Percentiles rank a stretch among this genome's conserved stretches.
phyloP scores from a whole-genome alignment of 2,113 vertebrate genomes.

The Melanotaenia duboulayi region DNA sequence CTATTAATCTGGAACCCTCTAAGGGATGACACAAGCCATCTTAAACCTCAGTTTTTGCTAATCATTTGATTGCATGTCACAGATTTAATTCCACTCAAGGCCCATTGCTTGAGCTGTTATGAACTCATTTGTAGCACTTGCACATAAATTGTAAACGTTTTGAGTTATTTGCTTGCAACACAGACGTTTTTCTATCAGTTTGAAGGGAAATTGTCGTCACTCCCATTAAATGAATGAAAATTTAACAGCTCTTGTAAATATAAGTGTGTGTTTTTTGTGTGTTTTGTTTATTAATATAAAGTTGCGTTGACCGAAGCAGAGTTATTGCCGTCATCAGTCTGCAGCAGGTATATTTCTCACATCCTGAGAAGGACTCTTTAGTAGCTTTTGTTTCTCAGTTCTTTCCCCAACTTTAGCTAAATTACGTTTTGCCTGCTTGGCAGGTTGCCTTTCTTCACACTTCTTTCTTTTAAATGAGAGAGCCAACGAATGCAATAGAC shows the following conservation, averaged over 20 bases:
- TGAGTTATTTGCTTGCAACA: too few relatives aligned
- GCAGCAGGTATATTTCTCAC: constrained; percentile 14
- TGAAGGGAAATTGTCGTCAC: too few relatives aligned
- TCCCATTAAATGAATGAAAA: background rate
- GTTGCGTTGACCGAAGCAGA: constrained; percentile 28
- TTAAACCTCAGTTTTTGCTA: too few relatives aligned
- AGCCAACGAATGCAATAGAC: constrained; percentile 22
- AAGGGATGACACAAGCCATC: background rate
- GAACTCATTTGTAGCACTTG: background rate
- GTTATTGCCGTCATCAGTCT: constrained; percentile 7
- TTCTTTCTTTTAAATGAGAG: constrained; percentile 8
- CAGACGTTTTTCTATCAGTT: too few relatives aligned
- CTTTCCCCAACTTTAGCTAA: constrained; percentile 55
- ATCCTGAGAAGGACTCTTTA: constrained; percentile 52
- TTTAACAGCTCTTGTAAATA: background rate
- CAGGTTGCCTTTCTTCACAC: constrained; percentile 32
- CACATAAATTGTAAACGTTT: background rate
- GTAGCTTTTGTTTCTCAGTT: constrained; percentile 62
- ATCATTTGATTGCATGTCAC: background rate
- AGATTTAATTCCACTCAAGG: background rate
- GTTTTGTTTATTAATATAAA: constrained; percentile 9
- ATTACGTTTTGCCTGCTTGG: constrained; percentile 46
- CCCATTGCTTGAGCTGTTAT: background rate
- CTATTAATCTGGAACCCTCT: background rate
- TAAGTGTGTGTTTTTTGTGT: background rate